phyloP scores from a whole-genome alignment of 2,113 vertebrate species.

The Pseudonaja textilis region DNA sequence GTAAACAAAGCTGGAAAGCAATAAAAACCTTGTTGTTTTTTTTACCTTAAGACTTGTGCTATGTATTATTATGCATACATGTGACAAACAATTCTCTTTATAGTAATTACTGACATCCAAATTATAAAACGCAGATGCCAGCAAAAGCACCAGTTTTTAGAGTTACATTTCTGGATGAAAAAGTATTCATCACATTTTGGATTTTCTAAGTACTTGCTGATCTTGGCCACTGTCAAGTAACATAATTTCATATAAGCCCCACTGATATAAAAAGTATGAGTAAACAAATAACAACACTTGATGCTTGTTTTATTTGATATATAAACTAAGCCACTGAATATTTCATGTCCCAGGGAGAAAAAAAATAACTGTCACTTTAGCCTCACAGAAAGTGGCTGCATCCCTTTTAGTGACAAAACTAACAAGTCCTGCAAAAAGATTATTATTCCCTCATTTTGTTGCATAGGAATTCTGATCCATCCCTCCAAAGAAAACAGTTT shows the following conservation, averaged over 20 bases:
- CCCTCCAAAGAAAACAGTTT: not conserved
- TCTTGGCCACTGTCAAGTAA: not conserved
- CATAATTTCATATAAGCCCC: not conserved
- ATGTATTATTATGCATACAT: not conserved
- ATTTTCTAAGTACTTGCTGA: not conserved
- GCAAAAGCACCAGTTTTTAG: not conserved
- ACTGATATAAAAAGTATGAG: not conserved
- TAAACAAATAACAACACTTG: not conserved
- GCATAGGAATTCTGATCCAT: not conserved
- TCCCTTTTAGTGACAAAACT: not conserved
- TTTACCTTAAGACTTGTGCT: not conserved
- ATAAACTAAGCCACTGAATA: not conserved
- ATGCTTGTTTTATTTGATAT: not conserved
- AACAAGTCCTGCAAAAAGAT: not conserved
- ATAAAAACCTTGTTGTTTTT: not conserved
- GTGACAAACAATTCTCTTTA: not conserved
- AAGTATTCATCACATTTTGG: not conserved
- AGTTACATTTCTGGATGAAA: not conserved
- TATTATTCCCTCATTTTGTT: not conserved
- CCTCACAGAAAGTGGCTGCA: not conserved
- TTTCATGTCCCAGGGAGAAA: not conserved
- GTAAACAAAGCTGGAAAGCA: not conserved
- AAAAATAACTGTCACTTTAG: not conserved
- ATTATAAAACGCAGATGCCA: not conserved
- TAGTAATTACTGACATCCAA: not conserved